Conservation (phyloP, 2,888 invertebrate species). For the Emmelina monodactyla region DNA sequence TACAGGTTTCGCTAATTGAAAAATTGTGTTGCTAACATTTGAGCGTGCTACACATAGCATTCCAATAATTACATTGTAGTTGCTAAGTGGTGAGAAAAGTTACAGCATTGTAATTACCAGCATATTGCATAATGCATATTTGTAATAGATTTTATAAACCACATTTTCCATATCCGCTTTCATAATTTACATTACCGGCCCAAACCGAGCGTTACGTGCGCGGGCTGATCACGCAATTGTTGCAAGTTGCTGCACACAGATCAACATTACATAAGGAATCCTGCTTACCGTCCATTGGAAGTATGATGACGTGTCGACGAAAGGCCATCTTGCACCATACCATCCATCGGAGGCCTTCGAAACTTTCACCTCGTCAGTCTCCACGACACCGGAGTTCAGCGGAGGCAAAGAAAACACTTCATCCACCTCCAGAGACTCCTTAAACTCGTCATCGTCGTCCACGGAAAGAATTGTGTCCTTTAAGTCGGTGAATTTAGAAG, state of each 20-base stretch:
- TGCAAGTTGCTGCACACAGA: constrained; percentile 15
- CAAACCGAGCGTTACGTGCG: constrained; percentile 21
- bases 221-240: constrained; percentile 21
- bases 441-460: constrained; percentile 56
- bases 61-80: too few relatives aligned
- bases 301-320: constrained; percentile 70
- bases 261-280: constrained; percentile 20
- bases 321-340: constrained; percentile 71
- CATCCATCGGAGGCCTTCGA: constrained; percentile 55
- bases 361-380: constrained; percentile 48
- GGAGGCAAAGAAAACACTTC: constrained; percentile 56
- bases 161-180: constrained; percentile 25
- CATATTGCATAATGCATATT: constrained; percentile 22
- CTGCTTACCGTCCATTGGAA: constrained; percentile 72
- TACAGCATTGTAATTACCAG: constrained; percentile 7
- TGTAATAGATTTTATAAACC: constrained; percentile 23
- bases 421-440: constrained; percentile 51
- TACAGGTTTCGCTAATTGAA: too few relatives aligned
- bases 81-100: constrained; percentile 4
- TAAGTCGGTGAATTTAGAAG: constrained; percentile 39
- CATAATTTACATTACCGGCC: constrained; percentile 23
- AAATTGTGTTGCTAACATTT: too few relatives aligned
- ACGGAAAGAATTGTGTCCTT: constrained; percentile 51
- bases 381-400: constrained; percentile 37
- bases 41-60: too few relatives aligned